A percentile compares a stretch with the other conserved stretches of the same genome.
Conservation (phyloP, 2,113 vertebrate genomes). For the Pseudopodoces humilis region DNA sequence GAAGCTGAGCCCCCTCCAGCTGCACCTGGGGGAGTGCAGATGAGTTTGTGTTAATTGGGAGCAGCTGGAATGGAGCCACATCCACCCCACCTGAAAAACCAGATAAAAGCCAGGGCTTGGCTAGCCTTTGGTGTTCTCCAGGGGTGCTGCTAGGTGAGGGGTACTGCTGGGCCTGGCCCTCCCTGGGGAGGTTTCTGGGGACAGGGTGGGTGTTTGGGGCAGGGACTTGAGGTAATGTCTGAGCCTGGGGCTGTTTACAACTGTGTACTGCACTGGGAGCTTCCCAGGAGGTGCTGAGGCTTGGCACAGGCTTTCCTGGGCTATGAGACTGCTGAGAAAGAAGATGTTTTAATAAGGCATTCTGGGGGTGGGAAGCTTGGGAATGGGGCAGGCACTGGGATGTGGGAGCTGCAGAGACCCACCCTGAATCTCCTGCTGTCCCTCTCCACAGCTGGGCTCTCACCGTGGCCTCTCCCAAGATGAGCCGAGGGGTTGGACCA, state of each 20-base stretch:
- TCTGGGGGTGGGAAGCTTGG: neutral
- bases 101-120: neutral
- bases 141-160: neutral
- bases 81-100: neutral
- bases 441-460: neutral
- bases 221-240: neutral
- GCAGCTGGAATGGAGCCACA: neutral
- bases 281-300: neutral
- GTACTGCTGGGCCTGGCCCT: fast-evolving
- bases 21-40: neutral
- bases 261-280: neutral
- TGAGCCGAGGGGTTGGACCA: neutral
- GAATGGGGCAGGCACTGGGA: fast-evolving
- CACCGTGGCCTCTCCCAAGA: neutral
- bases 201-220: fast-evolving
- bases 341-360: fast-evolving
- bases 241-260: fast-evolving
- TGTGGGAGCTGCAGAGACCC: neutral
- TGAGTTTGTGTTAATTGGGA: neutral
- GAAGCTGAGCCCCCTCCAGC: neutral
- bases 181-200: fast-evolving
- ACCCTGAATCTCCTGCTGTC: neutral
- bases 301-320: neutral
- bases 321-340: neutral
- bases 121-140: fast-evolving